Base-by-base conservation (phyloP, 2,888 invertebrate genomes). In the Lepidocyrtoides sp. region DNA sequence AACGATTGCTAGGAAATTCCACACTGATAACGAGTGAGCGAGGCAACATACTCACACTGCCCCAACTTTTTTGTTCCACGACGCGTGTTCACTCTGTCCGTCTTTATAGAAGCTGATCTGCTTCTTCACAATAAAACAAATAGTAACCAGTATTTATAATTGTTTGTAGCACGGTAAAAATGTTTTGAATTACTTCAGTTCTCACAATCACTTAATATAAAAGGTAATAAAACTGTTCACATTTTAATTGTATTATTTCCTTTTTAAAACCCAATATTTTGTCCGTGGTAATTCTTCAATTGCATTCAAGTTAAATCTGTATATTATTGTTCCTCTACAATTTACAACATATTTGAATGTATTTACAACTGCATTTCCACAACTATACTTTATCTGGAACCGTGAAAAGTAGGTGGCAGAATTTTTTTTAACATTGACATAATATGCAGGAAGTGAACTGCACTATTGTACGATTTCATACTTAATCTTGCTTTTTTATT, bases 401-500 rank as follows among this genome's bases (percentile, higher is more conserved):
- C 0, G 17, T 8, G 8, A n/a, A 36, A 69, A 36, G 69, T 36
- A 32, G 69, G 36, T 69, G 63, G 12, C 12, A 29, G 63, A 4
- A 63, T 29, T 63, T 23, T 10, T 63, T 63, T 69, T 36, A 69
- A 69, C 69, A 36, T 7, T 69, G 72, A 44, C 44, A 72, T 23
- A 23, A 72, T 23, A 23, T 23, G 23, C 72, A 72, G 44, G 72
- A 44, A 44, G 41, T 54, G 7, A 17, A 51, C 75, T 3, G 14
- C 26, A 75, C 7, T 36, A 36, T 36, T 36, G 48, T 75, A 26
- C 51, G 32, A 29, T 81, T 17, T 79, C 54, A 32, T 32, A 79
- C 54, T 54, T 5, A 17, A 29, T 54, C 32, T 79, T 51, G 3
- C n/a, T 79, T 20, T 54, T n/a, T 79, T 79, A 54, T 57, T 79